Evolutionary conservation across 2,888 invertebrate species (phyloP).

Genomic region (Xanthia togata): DNA sequence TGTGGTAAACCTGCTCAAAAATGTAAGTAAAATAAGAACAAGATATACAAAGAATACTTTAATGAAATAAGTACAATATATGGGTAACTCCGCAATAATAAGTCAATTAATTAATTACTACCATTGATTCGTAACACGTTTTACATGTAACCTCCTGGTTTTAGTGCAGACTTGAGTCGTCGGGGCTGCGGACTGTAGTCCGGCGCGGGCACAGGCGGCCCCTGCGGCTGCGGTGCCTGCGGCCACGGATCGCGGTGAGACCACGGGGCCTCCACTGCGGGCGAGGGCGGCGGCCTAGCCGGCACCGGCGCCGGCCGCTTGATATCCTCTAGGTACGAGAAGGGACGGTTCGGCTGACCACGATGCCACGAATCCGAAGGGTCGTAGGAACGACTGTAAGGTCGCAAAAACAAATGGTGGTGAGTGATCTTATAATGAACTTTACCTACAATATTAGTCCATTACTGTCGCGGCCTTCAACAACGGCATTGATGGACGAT

Average conservation of each 20-base stretch:
- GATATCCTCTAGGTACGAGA: slow-evolving; percentile 81
- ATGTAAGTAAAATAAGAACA: background rate
- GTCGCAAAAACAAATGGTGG: background rate
- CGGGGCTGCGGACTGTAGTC: slow-evolving; percentile 82
- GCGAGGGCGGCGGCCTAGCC: slow-evolving; percentile 63
- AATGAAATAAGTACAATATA: slow-evolving; percentile 12
- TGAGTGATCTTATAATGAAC: background rate
- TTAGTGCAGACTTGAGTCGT: slow-evolving; percentile 83
- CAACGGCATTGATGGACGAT: too few relatives aligned
- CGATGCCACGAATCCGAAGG: slow-evolving; percentile 82
- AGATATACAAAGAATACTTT: slow-evolving; percentile 20
- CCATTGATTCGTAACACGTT: slow-evolving; percentile 10
- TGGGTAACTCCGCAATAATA: background rate
- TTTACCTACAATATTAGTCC: background rate
- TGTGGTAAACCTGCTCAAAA: background rate
- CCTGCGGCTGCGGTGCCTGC: slow-evolving; percentile 64
- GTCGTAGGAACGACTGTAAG: slow-evolving; percentile 70
- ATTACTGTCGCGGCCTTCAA: too few relatives aligned
- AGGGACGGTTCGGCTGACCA: slow-evolving; percentile 71
- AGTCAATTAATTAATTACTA: background rate
- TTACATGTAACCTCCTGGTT: slow-evolving; percentile 77
- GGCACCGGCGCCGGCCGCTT: slow-evolving; percentile 68
- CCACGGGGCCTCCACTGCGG: slow-evolving; percentile 71
- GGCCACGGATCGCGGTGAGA: slow-evolving; percentile 72
- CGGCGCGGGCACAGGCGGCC: slow-evolving; percentile 78